phyloP scores from a whole-genome alignment of 2,113 vertebrate genomes.

The Onychorhynchus coronatus region DNA sequence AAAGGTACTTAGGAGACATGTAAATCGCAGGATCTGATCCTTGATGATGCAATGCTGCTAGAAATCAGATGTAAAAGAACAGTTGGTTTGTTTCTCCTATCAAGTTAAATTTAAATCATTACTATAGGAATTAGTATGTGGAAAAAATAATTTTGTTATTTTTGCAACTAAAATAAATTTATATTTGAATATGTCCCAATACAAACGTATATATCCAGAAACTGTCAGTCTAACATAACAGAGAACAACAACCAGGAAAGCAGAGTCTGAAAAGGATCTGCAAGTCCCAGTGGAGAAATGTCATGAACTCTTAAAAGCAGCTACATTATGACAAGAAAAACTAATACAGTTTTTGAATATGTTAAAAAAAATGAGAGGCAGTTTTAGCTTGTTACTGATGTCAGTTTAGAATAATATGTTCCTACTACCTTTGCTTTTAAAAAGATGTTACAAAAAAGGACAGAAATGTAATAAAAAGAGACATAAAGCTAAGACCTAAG shows the following conservation, averaged over 20 bases:
- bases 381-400: neutral
- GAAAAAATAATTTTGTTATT: neutral
- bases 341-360: neutral
- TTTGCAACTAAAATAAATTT: neutral
- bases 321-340: neutral
- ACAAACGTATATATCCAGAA: neutral
- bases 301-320: neutral
- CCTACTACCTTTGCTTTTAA: neutral
- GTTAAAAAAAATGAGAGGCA: neutral
- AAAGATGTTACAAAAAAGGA: neutral
- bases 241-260: neutral
- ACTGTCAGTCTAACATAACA: neutral
- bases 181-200: neutral
- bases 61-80: neutral
- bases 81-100: neutral
- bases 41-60: neutral
- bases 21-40: neutral
- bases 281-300: neutral
- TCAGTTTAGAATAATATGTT: neutral
- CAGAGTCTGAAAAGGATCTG: neutral
- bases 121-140: neutral
- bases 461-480: neutral
- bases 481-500: neutral
- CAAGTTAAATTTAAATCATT: neutral
- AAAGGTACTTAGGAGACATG: neutral